A percentile compares a stretch with the other conserved stretches of the same genome.
Evolutionary conservation across 30 jellyfish, hydroid and myxozoan species (phyloP).

Genomic region (Rhopilema esculentum): DNA sequence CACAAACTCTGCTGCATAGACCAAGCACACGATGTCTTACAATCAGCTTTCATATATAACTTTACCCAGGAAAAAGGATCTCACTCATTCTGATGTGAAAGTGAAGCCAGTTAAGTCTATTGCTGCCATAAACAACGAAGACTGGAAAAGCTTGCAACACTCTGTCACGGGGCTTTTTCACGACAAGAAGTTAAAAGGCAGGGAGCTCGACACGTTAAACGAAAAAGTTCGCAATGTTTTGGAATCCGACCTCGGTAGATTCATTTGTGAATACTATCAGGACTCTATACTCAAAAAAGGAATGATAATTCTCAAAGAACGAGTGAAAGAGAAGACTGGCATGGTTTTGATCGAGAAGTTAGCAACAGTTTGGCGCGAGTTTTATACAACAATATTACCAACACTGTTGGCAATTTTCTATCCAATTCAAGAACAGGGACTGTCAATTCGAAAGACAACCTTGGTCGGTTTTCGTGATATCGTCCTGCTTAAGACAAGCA

Average conservation of each 20-base stretch:
- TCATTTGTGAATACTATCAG: constrained; percentile 81
- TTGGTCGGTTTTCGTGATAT: constrained; percentile 90
- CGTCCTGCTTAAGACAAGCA: constrained; percentile 84
- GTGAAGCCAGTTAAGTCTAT: constrained; percentile 66
- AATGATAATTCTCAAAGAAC: constrained; percentile 83
- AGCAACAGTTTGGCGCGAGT: constrained; percentile 88
- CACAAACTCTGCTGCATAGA: background rate
- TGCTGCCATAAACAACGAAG: constrained; percentile 85
- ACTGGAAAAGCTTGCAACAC: constrained; percentile 87
- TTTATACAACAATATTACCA: constrained; percentile 79
- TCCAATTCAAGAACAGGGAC: constrained; percentile 92
- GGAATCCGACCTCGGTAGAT: constrained; percentile 82
- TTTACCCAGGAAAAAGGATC: constrained; percentile 53
- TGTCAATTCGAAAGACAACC: constrained; percentile 79
- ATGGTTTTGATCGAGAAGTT: constrained; percentile 65
- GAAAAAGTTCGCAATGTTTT: constrained; percentile 83
- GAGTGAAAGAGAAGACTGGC: constrained; percentile 86
- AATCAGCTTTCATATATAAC: constrained; percentile 49
- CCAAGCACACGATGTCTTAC: constrained; percentile 51
- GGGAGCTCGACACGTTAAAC: constrained; percentile 79
- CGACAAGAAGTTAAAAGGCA: constrained; percentile 67
- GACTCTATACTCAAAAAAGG: constrained; percentile 87
- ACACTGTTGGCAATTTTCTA: constrained; percentile 85
- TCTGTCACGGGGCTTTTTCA: constrained; percentile 81
- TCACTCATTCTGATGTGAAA: constrained; percentile 7